Percentiles rank a stretch among this genome's conserved stretches.
Conservation (phyloP, 2,888 invertebrate genomes). For the Belgica antarctica region DNA sequence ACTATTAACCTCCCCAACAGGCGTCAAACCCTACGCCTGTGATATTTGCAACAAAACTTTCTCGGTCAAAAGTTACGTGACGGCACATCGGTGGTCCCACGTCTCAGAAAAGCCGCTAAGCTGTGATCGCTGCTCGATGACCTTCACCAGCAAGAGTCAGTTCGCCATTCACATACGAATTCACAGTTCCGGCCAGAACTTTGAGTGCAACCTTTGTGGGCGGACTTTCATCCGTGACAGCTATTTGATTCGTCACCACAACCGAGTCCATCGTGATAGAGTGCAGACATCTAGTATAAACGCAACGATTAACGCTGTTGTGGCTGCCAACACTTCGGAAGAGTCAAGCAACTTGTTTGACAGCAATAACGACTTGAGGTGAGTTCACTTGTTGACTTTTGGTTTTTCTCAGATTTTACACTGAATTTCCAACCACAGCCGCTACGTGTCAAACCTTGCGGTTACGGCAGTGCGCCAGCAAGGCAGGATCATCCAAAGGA, state of each 20-base stretch:
- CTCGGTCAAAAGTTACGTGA: slow-evolving; percentile 77
- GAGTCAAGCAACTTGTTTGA: slow-evolving; percentile 48
- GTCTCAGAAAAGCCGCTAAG: slow-evolving; percentile 72
- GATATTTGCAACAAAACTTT: slow-evolving; percentile 77
- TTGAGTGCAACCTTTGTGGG: slow-evolving; percentile 72
- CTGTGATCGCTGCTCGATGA: slow-evolving; percentile 70
- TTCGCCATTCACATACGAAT: slow-evolving; percentile 67
- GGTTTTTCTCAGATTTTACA: neutral
- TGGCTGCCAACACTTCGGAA: slow-evolving; percentile 50
- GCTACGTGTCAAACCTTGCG: slow-evolving; percentile 2
- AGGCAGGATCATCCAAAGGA: slow-evolving; percentile 12
- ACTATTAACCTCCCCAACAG: slow-evolving; percentile 54
- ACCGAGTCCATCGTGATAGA: slow-evolving; percentile 68
- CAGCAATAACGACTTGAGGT: slow-evolving; percentile 48
- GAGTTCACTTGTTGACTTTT: neutral
- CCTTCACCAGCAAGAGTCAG: slow-evolving; percentile 72
- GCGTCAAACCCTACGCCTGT: slow-evolving; percentile 74
- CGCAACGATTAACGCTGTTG: slow-evolving; percentile 57
- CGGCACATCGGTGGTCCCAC: slow-evolving; percentile 76
- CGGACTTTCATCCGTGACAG: slow-evolving; percentile 74
- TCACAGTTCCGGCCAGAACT: slow-evolving; percentile 59
- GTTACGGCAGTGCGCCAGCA: slow-evolving; percentile 3
- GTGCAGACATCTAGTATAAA: slow-evolving; percentile 61
- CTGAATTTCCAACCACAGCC: neutral
- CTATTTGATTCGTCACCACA: slow-evolving; percentile 75